phyloP scores from a whole-genome alignment of 2,888 invertebrate species.

The Brachycybe producta region DNA sequence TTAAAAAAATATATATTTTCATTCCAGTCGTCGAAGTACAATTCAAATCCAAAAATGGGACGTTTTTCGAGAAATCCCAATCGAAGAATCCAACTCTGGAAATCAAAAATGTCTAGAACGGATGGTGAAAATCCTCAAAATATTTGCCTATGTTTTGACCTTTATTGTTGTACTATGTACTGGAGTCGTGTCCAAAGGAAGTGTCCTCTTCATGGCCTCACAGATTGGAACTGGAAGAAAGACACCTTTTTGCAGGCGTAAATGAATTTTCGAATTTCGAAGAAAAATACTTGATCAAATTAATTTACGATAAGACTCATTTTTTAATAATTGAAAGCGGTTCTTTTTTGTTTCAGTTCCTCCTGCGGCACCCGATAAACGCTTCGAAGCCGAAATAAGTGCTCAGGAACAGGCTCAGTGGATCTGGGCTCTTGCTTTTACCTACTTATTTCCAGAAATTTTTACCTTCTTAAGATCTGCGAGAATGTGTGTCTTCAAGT shows the following conservation, averaged over 20 bases:
- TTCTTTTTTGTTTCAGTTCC: conserved; percentile 3
- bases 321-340: neutral
- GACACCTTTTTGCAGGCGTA: conserved; percentile 64
- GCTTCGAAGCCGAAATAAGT: conserved; percentile 65
- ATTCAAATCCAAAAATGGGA: conserved; percentile 57
- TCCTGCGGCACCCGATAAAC: conserved; percentile 52
- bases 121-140: conserved; percentile 42
- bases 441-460: conserved; percentile 75
- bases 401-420: conserved; percentile 77
- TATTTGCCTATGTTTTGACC: conserved; percentile 69
- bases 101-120: conserved; percentile 56
- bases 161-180: conserved; percentile 71
- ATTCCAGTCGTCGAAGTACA: conserved; percentile 41
- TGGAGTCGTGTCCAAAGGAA: conserved; percentile 77
- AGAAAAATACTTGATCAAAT: neutral
- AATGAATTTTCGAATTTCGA: neutral
- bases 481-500: conserved; percentile 82
- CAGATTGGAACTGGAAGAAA: conserved; percentile 62
- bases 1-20: too few relatives aligned
- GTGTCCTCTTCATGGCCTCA: conserved; percentile 81
- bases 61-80: conserved; percentile 58
- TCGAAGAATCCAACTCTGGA: conserved; percentile 47
- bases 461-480: conserved; percentile 70
- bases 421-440: conserved; percentile 83
- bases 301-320: neutral